Base-by-base conservation (phyloP, 1,140 invertebrate species). In the Papilio polyxenes region DNA sequence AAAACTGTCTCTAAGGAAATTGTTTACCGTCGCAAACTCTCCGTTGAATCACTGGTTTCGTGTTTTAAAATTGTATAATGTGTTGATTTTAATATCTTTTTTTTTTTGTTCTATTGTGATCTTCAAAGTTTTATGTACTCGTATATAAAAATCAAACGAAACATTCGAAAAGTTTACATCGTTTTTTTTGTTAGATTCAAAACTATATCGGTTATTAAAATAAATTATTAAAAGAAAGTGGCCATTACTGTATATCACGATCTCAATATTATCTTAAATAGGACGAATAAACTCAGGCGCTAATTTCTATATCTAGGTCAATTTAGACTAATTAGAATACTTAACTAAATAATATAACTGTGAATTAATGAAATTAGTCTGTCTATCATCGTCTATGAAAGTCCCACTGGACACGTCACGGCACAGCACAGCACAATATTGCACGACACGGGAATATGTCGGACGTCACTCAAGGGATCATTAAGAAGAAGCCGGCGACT, bases 401-500 rank as follows among this genome's bases (percentile, higher is more conserved):
- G 11, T 76, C 75, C 8, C 75, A 44, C 0, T 17, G 40, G 75
- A 51, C 20, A 53, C 23, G 75, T 17, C 48, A 77, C 75, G 40
- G 40, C 7, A 44, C 4, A 44, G 40, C 40, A 44, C 40, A 44
- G 40, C 40, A 44, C 40, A 7, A 44, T 53, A 53, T 17, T 20
- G 1, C 10, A 76, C 49, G 75, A 3, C n/a, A 77, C 48, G 48
- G 44, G n/a, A 76, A 13, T 77, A 53, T 53, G 9, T 23, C 75
- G 75, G 75, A 31, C 23, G 75, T 77, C 75, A 77, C 49, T 77
- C 48, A 23, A 53, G 49, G 83, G 77, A 86, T 87, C 85, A 83
- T 86, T 84, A 77, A 23, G 20, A 31, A 77, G 75, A 37, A 23
- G 65, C 65, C 65, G 31, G 65, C 31, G 20, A 15, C 11, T 80